Percentiles rank a stretch among this genome's conserved stretches.
Conservation (phyloP, 2,888 invertebrate genomes). For the Troides oblongomaculatus region DNA sequence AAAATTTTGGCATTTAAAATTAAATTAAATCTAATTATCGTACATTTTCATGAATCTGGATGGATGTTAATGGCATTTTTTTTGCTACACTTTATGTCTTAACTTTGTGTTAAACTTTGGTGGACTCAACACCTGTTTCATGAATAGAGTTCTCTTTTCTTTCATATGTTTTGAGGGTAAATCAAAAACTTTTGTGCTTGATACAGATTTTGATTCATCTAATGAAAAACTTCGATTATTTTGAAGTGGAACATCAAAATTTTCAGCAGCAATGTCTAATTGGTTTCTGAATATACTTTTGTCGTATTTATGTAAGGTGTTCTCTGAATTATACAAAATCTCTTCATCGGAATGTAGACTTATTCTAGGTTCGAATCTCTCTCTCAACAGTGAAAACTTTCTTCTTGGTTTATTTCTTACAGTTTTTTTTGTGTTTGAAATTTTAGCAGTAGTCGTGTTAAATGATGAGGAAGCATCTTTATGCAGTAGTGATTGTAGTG, state of each 20-base stretch:
- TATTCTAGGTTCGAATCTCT: slow-evolving; percentile 77
- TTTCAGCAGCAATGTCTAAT: slow-evolving; percentile 41
- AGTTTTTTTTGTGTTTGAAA: slow-evolving; percentile 63
- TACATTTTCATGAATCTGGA: slow-evolving; percentile 1
- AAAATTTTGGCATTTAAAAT: slow-evolving; percentile 28
- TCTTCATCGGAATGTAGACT: slow-evolving; percentile 71
- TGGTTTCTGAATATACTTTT: slow-evolving; percentile 53
- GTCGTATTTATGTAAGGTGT: slow-evolving; percentile 48
- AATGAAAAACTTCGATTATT: slow-evolving; percentile 42
- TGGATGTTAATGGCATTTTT: neutral
- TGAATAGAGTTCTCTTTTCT: slow-evolving; percentile 77
- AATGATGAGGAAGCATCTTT: slow-evolving; percentile 55
- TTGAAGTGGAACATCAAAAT: slow-evolving; percentile 36
- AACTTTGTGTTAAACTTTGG: slow-evolving; percentile 77
- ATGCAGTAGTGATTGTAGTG: slow-evolving; percentile 70
- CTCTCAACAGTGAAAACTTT: slow-evolving; percentile 80
- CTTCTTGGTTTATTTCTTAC: slow-evolving; percentile 70
- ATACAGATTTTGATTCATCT: slow-evolving; percentile 31
- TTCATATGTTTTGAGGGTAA: slow-evolving; percentile 60
- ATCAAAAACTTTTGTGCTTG: slow-evolving; percentile 34
- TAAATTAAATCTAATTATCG: slow-evolving; percentile 6
- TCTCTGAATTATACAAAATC: slow-evolving; percentile 65
- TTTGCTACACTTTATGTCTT: slow-evolving; percentile 57
- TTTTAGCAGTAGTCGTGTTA: slow-evolving; percentile 51
- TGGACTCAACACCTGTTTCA: slow-evolving; percentile 80